Evolutionary conservation across 2,797 vertebrate genomes (phyloP), one percentile per base, ranked within the genome.

Genomic region (Falco peregrinus): DNA sequence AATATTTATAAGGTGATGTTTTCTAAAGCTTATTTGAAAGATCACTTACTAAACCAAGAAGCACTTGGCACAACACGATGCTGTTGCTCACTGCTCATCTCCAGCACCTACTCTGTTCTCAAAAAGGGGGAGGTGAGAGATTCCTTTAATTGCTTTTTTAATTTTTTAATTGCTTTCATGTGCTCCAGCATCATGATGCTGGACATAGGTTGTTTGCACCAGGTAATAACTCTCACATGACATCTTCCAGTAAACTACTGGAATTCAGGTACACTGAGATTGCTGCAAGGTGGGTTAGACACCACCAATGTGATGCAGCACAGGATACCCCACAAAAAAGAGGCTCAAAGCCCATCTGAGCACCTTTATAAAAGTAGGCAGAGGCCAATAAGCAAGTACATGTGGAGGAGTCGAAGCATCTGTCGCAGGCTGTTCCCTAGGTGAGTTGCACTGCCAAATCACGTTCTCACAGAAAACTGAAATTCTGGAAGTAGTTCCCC

Each of bases 41-140:
- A 87, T 73, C 25, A 8, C 12, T 84, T 47, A 13, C 28, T 77
- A 45, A 79, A 69, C n/a, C 39, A 37, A 47, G 61, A 84, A 63
- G 59, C 45, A 60, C 1, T 61, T n/a, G 47, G 61, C 22, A 31
- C 22, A 48, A 41, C 57, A 54, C 0, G 0, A 39, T 28, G 65
- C 31, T 87, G n/a, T 39, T 64, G 22, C 47, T 78, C 59, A 9
- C 59, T 64, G 53, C 20, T 57, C 13, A 7, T 78, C 37, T 75
- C 31, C 26, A 84, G 79, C 24, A 85, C 33, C 26, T 77, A 6
- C 14, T 87, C 39, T 50, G 53, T 5, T 71, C 61, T 57, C 41
- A 60, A 41, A 70, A 79, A 76, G 6, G 10, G 15, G 8, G 61
- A 73, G 16, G 6, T 31, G 45, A 80, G 15, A 69, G 5, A 61